Base-by-base conservation (phyloP, 2,113 vertebrate genomes). In the Chascanopsetta lugubris region DNA sequence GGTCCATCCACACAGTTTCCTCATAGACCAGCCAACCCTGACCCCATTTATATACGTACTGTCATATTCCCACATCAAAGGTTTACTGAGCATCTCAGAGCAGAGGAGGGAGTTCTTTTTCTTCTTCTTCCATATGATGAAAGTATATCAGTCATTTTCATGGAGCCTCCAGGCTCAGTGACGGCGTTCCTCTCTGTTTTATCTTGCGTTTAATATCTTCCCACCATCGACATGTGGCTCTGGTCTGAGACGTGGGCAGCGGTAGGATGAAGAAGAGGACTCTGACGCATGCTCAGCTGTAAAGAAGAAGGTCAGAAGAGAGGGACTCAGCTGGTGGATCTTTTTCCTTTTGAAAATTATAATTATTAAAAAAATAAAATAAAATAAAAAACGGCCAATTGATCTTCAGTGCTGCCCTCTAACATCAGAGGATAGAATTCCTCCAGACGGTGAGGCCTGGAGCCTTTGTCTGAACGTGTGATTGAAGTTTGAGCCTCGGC, bases 171-270 rank as follows among this genome's bases (percentile, higher is more conserved):
- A 62, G 84, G 57, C 63, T 66, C 49, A 59, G 53, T 61, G 67
- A 69, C 69, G 63, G 74, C 56, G 46, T 70, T 63, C 21, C 34
- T 72, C 73, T 40, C 56, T 67, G 80, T 72, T 86, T 90, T 80
- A 86, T 85, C 82, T 89, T 75, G 71, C 75, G 54, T 89, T 87
- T 79, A 76, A 85, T 88, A 84, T 82, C 85, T 69, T 51, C 38
- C 47, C 42, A 29, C 56, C 66, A 63, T 80, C 50, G 26, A 51
- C 56, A 64, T 75, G 61, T 77, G 83, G 70, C 68, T 49, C 48
- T 54, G 46, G 46, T 50, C 50, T 45, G 63, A 65, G 75, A 32
- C 40, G 27, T 9, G 27, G 18, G 36, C 25, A 46, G 32, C 27
- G 24, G 69, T 46, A 29, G 21, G 10, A 13, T 3, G 59, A n/a